Percentiles rank a stretch among this genome's conserved stretches.
Evolutionary conservation across 2,888 invertebrate species (phyloP).

Genomic region (Drosophila diplacantha): DNA sequence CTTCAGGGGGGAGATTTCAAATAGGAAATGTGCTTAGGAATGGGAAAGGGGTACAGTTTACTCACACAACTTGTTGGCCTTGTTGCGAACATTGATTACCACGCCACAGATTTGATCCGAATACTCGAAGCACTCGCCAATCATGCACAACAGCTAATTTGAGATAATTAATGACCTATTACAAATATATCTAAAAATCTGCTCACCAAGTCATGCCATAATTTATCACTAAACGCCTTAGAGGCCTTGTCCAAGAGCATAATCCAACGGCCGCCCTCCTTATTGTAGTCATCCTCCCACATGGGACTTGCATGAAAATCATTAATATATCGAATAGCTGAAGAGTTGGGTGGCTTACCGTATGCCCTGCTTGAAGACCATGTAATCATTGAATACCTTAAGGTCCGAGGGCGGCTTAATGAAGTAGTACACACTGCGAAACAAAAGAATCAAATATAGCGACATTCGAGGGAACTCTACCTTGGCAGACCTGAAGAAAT

Average conservation of each 20-base stretch:
- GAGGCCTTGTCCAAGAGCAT: constrained; percentile 84
- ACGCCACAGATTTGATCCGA: constrained; percentile 96
- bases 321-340: not conserved
- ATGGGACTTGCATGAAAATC: constrained; percentile 81
- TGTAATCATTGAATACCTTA: constrained; percentile 87
- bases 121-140: constrained; percentile 96
- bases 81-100: constrained; percentile 93
- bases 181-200: not conserved
- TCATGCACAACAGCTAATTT: constrained; percentile 85
- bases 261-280: constrained; percentile 90
- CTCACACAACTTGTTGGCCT: constrained; percentile 93
- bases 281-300: constrained; percentile 93
- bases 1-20: constrained; percentile 73
- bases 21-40: not conserved
- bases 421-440: constrained; percentile 87
- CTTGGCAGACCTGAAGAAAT: constrained; percentile 86
- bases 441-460: not conserved
- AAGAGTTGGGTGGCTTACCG: constrained; percentile 46
- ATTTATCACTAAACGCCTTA: constrained; percentile 84
- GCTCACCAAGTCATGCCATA: constrained; percentile 87
- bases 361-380: constrained; percentile 83
- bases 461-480: not conserved
- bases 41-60: not conserved
- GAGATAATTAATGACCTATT: not conserved
- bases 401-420: constrained; percentile 89